Base-by-base conservation (phyloP, 2,113 vertebrate genomes). In the Muntiacus reevesi region DNA sequence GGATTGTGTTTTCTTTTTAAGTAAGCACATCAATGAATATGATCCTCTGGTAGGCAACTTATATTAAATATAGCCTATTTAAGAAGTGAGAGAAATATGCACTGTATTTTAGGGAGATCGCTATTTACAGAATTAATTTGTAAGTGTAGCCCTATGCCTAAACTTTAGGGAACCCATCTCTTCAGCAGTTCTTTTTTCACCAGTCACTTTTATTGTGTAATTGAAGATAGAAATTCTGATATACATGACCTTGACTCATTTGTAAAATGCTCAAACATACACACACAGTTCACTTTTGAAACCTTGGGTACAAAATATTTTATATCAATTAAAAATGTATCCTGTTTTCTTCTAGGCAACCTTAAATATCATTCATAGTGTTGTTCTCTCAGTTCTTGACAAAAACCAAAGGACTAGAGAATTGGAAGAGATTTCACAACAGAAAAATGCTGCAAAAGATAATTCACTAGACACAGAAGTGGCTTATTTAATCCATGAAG, bases 401-500 rank as follows among this genome's bases (percentile, higher is more conserved):
- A 99, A 99, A 90, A 99, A 99, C 98, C 99, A 99, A 98, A 99
- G 99, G 98, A 99, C 0, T 98, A 98, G 98, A 71, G 99, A 99
- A 79, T 90, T 99, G 95, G 99, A 99, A 15, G 98, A 98, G 79
- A 91, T 98, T 57, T 93, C 98, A 3, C 97, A 98, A 3, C 98
- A 98, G 33, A 99, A 99, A 97, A 98, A 71, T 96, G 87, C 98
- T 43, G 96, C 96, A 60, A 99, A 98, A 87, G 98, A 99, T 92
- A 98, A 84, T 79, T 50, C 89, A 0, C 30, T 99, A 94, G 99
- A 99, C 95, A 98, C 99, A 1, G 99, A 99, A 98, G 99, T 99
- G 93, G 99, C 99, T 89, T 99, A 99, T 98, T 99, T 99, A 98
- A 99, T 99, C 27, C 99, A 99, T 1, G 99, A 99, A 98, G 99